Conservation (phyloP, 23 tunicate species). For the Botrylloides violaceus region DNA sequence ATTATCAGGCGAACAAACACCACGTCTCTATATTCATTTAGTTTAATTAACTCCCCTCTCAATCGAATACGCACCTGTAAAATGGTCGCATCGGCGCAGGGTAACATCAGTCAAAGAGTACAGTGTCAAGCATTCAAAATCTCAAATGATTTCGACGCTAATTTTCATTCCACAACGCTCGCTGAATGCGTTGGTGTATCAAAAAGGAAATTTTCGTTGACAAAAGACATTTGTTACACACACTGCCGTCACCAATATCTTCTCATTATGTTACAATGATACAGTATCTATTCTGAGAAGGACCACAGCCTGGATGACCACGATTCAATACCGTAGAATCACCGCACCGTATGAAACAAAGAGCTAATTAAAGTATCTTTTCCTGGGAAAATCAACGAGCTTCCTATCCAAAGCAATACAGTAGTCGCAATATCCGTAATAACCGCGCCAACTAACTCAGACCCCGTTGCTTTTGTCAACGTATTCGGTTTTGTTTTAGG, state of each 20-base stretch:
- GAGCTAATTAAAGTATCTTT: background rate
- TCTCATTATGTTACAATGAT: background rate
- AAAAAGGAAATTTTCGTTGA: background rate
- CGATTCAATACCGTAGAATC: background rate
- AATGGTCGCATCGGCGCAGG: too few relatives aligned
- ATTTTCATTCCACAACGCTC: background rate
- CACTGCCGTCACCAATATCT: background rate
- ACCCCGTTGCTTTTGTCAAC: too few relatives aligned
- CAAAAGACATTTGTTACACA: background rate
- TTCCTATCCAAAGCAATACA: background rate
- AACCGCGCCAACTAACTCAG: too few relatives aligned
- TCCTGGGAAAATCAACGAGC: constrained; percentile 4
- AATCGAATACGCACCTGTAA: too few relatives aligned
- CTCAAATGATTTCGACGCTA: background rate
- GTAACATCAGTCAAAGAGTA: too few relatives aligned
- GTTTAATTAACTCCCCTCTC: too few relatives aligned
- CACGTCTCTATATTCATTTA: too few relatives aligned
- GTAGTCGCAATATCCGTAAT: too few relatives aligned
- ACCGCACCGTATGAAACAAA: background rate
- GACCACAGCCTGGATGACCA: background rate
- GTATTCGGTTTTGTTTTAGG: too few relatives aligned
- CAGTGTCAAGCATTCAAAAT: too few relatives aligned
- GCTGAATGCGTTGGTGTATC: background rate
- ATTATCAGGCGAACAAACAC: too few relatives aligned
- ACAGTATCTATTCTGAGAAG: background rate